Evolutionary conservation across 2,888 invertebrate species (phyloP).

Genomic region (Papilio elwesi): DNA sequence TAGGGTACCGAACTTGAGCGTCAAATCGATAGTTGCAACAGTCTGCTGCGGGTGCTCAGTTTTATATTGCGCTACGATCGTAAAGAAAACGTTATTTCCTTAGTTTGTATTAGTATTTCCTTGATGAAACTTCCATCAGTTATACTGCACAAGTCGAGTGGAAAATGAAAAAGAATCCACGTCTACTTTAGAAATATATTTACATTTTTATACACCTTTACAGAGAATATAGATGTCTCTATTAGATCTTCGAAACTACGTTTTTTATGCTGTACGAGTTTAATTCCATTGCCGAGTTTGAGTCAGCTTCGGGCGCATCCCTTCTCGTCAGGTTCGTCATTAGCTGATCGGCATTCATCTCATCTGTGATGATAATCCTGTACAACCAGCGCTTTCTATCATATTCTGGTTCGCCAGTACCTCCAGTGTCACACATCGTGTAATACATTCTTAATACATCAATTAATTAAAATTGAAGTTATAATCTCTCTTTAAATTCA

Average conservation of each 20-base stretch:
- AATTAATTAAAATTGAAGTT: not conserved
- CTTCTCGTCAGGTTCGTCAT: too few relatives aligned
- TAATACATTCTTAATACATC: too few relatives aligned
- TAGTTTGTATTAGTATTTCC: constrained; percentile 28
- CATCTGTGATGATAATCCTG: too few relatives aligned
- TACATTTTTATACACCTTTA: not conserved
- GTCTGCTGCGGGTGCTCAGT: constrained; percentile 35
- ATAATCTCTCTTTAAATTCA: not conserved
- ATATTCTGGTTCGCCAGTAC: too few relatives aligned
- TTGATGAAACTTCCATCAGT: not conserved
- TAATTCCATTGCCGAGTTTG: too few relatives aligned
- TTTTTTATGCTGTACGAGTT: too few relatives aligned
- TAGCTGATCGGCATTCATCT: too few relatives aligned
- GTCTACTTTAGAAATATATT: not conserved
- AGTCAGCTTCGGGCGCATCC: too few relatives aligned
- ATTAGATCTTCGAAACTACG: too few relatives aligned
- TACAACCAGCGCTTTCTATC: too few relatives aligned
- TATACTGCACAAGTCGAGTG: not conserved
- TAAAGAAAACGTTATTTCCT: constrained; percentile 26
- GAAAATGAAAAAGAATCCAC: not conserved
- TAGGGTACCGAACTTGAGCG: constrained; percentile 18
- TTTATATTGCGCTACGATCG: constrained; percentile 25
- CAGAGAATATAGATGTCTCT: too few relatives aligned
- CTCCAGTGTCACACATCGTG: too few relatives aligned
- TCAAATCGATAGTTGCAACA: constrained; percentile 38